Evolutionary conservation across 2,113 vertebrate genomes (phyloP), one percentile per base, ranked within the genome.

Genomic region (Corydoras maculifer): DNA sequence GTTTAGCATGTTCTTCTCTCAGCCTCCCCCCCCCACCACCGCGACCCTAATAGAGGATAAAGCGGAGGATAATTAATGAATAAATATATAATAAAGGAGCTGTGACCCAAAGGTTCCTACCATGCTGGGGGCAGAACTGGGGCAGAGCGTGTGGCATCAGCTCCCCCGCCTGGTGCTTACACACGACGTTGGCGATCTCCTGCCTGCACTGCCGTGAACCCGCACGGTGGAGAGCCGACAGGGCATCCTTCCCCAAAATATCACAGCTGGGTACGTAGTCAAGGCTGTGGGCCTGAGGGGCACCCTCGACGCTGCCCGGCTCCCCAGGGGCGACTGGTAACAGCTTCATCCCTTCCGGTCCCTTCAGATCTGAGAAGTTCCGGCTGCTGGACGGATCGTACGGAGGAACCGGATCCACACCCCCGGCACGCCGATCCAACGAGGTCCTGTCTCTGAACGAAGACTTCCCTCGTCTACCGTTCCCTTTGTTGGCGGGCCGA

Each of bases 161-260:
- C 79, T 82, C 89, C 63, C 94, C 93, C 0, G 91, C 90, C 82
- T 94, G 93, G 85, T 99, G 97, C 83, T 93, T 90, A 82, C 96
- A 99, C 75, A 98, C 93, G 11, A 97, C 90, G 1, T 94, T 93
- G 85, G 92, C 93, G 0, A 99, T 94, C 89, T 98, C 96, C 86
- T 96, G 94, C 69, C 93, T 90, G 82, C 97, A 99, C 75, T 92
- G 93, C 76, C 91, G 93, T 29, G 92, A 92, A 77, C 84, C 88
- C n/a, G 95, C 94, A 9, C 97, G 88, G 54, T 95, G 91, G 64
- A 98, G 88, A 0, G 97, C 97, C 0, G 96, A 98, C 60, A 97
- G 84, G 0, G 97, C 96, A 0, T 98, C 97, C 72, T 99, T 99
- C 80, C 95, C 94, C 0, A 85, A 74, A 68, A 99, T 95, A 68